Conservation (phyloP, 2,113 vertebrate species). For the Panurus biarmicus region DNA sequence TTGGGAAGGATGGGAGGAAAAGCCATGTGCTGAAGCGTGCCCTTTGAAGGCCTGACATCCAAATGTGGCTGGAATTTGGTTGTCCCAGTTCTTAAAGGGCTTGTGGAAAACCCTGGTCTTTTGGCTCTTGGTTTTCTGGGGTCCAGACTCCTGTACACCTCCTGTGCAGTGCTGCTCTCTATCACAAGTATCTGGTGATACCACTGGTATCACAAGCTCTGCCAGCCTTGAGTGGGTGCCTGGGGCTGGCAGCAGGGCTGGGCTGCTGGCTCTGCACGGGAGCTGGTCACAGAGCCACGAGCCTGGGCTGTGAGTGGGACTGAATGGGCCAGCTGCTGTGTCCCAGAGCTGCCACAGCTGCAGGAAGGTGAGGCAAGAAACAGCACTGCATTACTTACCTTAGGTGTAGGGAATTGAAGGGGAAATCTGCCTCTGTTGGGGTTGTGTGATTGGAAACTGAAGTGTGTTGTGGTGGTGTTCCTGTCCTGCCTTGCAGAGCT, state of each 20-base stretch:
- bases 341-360: neutral
- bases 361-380: neutral
- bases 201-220: neutral
- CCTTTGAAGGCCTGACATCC: neutral
- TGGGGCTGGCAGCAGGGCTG: neutral
- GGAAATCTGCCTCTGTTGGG: neutral
- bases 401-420: neutral
- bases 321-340: fast-evolving
- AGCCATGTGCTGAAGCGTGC: neutral
- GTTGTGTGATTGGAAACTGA: fast-evolving
- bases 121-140: neutral
- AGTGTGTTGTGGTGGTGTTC: neutral
- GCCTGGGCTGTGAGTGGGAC: neutral
- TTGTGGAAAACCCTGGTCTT: neutral
- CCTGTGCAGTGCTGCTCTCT: neutral
- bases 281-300: neutral
- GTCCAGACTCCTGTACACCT: neutral
- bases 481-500: neutral
- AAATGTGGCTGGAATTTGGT: neutral
- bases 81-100: neutral
- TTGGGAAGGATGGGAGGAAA: neutral
- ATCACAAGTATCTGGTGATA: no score
- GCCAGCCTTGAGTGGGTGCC: neutral
- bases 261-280: neutral
- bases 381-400: neutral